Evolutionary conservation across 1,140 invertebrate species (phyloP).

Genomic region (Phortica variegata): DNA sequence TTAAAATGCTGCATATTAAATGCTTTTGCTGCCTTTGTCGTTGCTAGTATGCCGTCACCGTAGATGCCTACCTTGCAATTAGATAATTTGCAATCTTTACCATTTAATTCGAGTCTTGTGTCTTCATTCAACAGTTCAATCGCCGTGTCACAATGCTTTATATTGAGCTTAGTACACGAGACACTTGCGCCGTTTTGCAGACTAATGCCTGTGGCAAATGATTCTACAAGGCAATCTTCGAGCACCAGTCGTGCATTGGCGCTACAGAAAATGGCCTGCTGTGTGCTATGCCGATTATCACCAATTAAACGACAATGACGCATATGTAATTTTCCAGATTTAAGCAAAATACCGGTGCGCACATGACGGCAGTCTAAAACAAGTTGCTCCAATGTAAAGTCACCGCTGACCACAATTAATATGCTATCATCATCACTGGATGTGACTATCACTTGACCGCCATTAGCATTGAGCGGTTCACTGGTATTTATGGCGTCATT

Average conservation of each 20-base stretch:
- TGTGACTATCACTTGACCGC: conserved; percentile 39
- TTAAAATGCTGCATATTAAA: conserved; percentile 17
- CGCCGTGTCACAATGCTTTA: conserved; percentile 31
- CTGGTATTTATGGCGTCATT: conserved; percentile 2
- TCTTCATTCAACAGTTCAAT: conserved; percentile 30
- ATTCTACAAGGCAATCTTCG: conserved; percentile 47
- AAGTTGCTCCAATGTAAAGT: conserved; percentile 55
- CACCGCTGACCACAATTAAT: conserved; percentile 52
- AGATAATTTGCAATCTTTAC: conserved; percentile 26
- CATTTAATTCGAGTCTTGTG: conserved; percentile 19
- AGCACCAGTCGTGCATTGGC: conserved; percentile 41
- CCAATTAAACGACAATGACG: conserved; percentile 56
- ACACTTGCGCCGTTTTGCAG: conserved; percentile 22
- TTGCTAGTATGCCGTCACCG: conserved; percentile 18
- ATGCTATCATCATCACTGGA: conserved; percentile 56
- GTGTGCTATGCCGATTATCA: conserved; percentile 45
- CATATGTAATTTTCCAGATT: conserved; percentile 45
- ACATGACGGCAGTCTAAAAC: conserved; percentile 54
- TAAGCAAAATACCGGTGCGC: conserved; percentile 55
- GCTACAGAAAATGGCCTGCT: conserved; percentile 58
- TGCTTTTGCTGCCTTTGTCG: conserved; percentile 9
- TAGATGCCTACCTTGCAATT: conserved; percentile 32
- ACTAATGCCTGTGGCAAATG: conserved; percentile 51
- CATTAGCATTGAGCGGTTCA: neutral
- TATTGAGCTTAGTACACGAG: conserved; percentile 17